A percentile compares a stretch with the other conserved stretches of the same genome.
Evolutionary conservation across 2,888 invertebrate species (phyloP).

Genomic region (Uropetala carovei): DNA sequence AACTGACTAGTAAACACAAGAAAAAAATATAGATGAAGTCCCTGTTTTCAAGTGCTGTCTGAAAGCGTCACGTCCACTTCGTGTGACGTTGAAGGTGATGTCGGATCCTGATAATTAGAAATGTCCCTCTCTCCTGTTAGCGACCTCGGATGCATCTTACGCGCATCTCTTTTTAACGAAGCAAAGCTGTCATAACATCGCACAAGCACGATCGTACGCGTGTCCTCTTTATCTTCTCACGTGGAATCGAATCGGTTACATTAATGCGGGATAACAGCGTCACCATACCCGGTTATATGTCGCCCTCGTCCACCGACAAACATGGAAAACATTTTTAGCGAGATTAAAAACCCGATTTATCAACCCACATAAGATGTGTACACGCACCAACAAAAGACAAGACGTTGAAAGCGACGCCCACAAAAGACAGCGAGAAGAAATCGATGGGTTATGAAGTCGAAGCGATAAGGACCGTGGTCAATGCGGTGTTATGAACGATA

Average conservation of each 20-base stretch:
- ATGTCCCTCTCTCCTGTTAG: neutral
- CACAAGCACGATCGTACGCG: neutral
- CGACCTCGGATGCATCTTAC: neutral
- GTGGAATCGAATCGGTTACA: neutral
- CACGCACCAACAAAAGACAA: neutral
- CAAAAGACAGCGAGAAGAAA: neutral
- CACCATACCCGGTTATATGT: neutral
- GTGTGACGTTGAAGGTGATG: neutral
- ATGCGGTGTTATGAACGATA: neutral
- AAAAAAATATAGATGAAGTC: no score
- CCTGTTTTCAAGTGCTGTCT: no score
- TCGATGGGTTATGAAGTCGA: neutral
- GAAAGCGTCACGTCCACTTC: no score
- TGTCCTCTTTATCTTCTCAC: neutral
- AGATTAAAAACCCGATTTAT: neutral
- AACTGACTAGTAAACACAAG: no score
- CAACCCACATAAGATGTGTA: neutral
- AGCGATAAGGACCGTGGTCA: neutral
- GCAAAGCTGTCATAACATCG: neutral
- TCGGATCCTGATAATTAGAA: neutral
- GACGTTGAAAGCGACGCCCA: neutral
- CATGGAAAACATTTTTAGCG: slow-evolving; percentile 12
- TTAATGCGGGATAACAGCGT: neutral
- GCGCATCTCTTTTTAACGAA: neutral
- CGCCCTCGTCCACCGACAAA: neutral